phyloP scores from a whole-genome alignment of 92 coral and sea anemone genomes.

The Zoanthus sansibaricus region DNA sequence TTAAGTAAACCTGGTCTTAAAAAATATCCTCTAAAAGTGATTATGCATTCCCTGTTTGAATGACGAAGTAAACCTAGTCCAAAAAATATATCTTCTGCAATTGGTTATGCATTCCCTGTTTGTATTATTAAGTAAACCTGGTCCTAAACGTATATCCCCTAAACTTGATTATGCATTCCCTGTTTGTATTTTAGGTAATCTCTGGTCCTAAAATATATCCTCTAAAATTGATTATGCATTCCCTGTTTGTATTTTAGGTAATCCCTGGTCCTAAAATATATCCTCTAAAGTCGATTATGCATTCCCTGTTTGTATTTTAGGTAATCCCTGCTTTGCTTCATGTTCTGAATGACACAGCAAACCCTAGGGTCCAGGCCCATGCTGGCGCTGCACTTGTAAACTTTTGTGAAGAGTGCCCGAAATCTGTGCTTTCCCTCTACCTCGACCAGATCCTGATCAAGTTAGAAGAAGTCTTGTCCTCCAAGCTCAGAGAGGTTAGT shows the following conservation, averaged over 20 bases:
- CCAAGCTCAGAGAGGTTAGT: conserved; percentile 92
- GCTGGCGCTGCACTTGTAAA: conserved; percentile 99
- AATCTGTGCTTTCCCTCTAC: conserved; percentile 79
- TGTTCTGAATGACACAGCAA: conserved; percentile 88
- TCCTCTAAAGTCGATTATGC: neutral
- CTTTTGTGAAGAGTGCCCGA: conserved; percentile 98
- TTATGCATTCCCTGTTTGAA: neutral
- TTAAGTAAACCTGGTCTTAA: conserved; percentile 81
- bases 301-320: conserved; percentile 42
- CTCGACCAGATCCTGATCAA: conserved; percentile 86
- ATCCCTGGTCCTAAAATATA: conserved; percentile 59
- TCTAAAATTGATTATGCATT: neutral
- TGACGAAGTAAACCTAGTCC: conserved; percentile 81
- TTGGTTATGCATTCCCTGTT: neutral
- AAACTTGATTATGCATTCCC: neutral
- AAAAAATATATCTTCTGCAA: no score
- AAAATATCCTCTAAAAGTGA: no score
- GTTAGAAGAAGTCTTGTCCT: conserved; percentile 86
- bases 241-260: neutral
- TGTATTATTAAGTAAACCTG: conserved; percentile 76
- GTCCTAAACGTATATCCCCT: conserved; percentile 4
- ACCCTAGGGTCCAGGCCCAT: conserved; percentile 99
- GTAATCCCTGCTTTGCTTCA: conserved; percentile 86
- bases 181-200: conserved; percentile 65
- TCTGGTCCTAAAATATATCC: neutral